Conservation (phyloP, 2,113 vertebrate species). For the Montifringilla adamsi region DNA sequence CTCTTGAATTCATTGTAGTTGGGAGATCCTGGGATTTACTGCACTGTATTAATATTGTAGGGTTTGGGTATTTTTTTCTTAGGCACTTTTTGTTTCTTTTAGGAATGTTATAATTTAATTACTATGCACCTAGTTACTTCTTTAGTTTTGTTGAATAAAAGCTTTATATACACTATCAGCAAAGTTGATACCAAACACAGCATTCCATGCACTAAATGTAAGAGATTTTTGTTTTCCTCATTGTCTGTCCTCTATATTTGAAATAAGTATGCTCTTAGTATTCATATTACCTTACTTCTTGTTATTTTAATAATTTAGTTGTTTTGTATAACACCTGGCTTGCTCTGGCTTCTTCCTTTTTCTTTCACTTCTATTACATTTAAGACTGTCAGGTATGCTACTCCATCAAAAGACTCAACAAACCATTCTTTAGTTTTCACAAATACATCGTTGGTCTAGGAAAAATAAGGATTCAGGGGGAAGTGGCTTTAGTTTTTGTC, state of each 20-base stretch:
- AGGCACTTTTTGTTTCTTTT: background rate
- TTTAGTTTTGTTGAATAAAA: background rate
- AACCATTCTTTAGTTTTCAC: background rate
- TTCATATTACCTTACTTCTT: background rate
- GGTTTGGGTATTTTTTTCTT: background rate
- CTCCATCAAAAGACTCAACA: background rate
- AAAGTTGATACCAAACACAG: background rate
- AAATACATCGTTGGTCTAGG: rapidly evolving
- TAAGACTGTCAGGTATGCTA: background rate
- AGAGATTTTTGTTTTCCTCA: background rate
- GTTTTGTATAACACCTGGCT: background rate
- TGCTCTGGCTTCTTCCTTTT: background rate
- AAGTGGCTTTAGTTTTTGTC: background rate
- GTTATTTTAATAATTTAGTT: background rate
- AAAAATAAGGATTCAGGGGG: rapidly evolving
- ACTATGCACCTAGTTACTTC: background rate
- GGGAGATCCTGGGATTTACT: background rate
- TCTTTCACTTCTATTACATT: background rate
- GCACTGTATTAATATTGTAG: background rate
- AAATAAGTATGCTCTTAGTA: background rate
- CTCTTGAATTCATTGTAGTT: background rate
- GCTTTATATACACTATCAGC: background rate
- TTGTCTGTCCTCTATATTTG: background rate
- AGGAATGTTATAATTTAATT: background rate
- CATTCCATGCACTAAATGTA: background rate